phyloP scores from a whole-genome alignment of 2,888 invertebrate species.

The Meteorus cinctellus region DNA sequence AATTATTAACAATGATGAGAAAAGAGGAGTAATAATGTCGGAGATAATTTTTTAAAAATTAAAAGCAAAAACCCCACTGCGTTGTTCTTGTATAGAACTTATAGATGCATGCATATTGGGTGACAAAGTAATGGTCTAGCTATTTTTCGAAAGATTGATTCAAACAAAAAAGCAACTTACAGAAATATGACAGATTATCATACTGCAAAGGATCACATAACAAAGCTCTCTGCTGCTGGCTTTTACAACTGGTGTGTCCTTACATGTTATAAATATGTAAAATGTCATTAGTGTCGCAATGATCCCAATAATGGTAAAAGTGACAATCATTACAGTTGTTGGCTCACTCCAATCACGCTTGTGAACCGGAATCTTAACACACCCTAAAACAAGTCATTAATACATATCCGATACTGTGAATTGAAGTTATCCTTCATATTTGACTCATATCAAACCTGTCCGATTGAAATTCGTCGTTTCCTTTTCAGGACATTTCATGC shows the following conservation, averaged over 20 bases:
- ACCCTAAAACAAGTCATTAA: conserved; percentile 70
- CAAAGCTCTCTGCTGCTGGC: conserved; percentile 80
- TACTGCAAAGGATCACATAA: conserved; percentile 81
- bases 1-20: neutral
- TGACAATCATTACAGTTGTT: conserved; percentile 78
- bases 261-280: conserved; percentile 79
- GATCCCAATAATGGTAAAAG: conserved; percentile 79
- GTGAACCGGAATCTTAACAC: conserved; percentile 78
- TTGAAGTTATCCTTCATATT: no score
- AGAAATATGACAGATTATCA: conserved; percentile 63
- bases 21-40: no score
- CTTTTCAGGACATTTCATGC: conserved; percentile 78
- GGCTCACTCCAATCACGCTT: conserved; percentile 79
- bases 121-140: no score
- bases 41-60: no score
- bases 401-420: conserved; percentile 1
- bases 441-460: conserved; percentile 74
- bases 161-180: conserved; percentile 51
- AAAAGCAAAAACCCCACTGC: no score
- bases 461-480: conserved; percentile 79
- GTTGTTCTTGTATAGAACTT: no score
- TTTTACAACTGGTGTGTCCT: conserved; percentile 86
- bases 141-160: no score
- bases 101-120: no score
- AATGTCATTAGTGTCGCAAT: conserved; percentile 78